Evolutionary conservation across 1,140 invertebrate genomes (phyloP), one percentile per base, ranked within the genome.

Genomic region (Phthorimaea operculella): DNA sequence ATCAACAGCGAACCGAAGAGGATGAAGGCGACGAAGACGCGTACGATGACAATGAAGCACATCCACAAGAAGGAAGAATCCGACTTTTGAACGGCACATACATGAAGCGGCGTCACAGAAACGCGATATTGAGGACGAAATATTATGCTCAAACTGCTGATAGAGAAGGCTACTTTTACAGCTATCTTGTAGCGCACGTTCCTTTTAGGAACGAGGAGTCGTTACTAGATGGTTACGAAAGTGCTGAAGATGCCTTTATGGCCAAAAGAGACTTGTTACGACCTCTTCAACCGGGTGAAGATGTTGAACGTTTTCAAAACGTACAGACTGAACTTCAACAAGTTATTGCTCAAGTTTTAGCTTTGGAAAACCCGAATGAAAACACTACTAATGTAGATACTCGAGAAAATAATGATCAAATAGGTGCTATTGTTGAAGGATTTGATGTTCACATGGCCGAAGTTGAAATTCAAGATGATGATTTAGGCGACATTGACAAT

Each of bases 231-330:
- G 65, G 57, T 9, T 73, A 58, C 47, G 52, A 68, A 63, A 73
- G 51, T 58, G 64, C 71, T 28, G 68, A 63, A 63, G 63, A 71
- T 8, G 73, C 69, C 34, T 76, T 78, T 33, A 56, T 73, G 17
- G 68, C 66, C 21, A 54, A 56, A 55, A 62, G 72, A 33, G 51
- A 58, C 55, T 16, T 54, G n/a, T 64, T 75, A 51, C 68, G 39
- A 48, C 44, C 44, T 56, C 73, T 68, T 68, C 47, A 10, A 74
- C 58, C 55, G 61, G 18, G 52, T 55, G 68, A 60, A 61, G 76
- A 67, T 17, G 58, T 12, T 48, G 44, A 52, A 52, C 57, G 63
- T 66, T 54, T 64, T 56, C 65, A 66, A 21, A 62, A 60, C 36
- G 63, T 67, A 33, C 48, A 60, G 58, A 45, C 44, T 45, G 44